Conservation (phyloP, 2,888 invertebrate species). For the Melikaiella ostensackeni region DNA sequence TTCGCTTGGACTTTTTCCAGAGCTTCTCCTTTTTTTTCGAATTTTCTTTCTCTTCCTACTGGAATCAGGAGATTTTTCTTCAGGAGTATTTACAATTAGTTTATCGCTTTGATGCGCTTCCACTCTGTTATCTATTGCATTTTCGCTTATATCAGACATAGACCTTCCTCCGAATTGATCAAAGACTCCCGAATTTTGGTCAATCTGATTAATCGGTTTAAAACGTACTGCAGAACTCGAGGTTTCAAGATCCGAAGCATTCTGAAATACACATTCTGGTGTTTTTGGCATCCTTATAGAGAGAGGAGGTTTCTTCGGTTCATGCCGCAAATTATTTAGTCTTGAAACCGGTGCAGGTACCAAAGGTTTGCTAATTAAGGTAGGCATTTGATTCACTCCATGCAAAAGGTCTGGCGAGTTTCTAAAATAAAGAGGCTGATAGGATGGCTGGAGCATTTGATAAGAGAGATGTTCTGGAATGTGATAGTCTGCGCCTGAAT, state of each 20-base stretch:
- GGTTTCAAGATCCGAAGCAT: not conserved
- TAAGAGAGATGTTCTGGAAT: constrained; percentile 51
- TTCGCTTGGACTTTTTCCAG: not conserved
- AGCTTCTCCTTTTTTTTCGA: not conserved
- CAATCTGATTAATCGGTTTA: not conserved
- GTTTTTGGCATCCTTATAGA: not conserved
- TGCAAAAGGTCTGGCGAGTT: constrained; percentile 62
- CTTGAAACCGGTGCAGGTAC: constrained; percentile 66
- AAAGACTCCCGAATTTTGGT: not conserved
- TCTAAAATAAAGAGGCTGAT: constrained; percentile 64
- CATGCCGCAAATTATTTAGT: constrained; percentile 66
- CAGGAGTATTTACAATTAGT: not conserved
- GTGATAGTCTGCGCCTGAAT: constrained; percentile 27
- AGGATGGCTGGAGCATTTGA: constrained; percentile 25
- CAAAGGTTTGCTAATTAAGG: constrained; percentile 61
- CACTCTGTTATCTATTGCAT: not conserved
- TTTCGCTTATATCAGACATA: not conserved
- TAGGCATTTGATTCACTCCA: constrained; percentile 67
- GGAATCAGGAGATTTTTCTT: not conserved
- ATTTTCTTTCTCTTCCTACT: not conserved
- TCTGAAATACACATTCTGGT: not conserved
- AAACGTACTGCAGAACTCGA: not conserved
- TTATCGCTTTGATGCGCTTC: not conserved
- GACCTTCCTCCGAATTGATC: not conserved
- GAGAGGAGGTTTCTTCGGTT: constrained; percentile 50